Conservation (phyloP, 2,797 vertebrate genomes). For the Callimico goeldii region DNA sequence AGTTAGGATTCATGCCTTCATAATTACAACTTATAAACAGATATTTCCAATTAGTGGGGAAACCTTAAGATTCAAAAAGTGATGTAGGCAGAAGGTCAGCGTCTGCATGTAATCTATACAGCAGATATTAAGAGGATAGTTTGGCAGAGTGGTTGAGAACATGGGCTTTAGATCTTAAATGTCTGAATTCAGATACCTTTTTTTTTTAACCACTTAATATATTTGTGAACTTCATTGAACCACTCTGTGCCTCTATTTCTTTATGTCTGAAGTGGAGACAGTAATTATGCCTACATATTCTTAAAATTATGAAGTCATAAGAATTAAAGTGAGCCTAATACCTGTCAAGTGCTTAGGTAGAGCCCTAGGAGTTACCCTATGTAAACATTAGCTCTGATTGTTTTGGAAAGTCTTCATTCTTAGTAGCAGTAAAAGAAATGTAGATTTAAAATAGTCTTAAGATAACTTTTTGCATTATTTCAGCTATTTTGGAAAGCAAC, state of each 20-base stretch:
- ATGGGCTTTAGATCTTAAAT: neutral
- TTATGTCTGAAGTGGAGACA: neutral
- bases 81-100: neutral
- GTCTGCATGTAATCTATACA: neutral
- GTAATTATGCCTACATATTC: neutral
- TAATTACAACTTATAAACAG: neutral
- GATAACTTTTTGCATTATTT: neutral
- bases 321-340: neutral
- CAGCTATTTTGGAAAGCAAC: neutral
- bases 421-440: neutral
- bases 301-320: neutral
- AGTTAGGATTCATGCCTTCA: neutral
- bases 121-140: neutral
- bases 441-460: slow-evolving; percentile 20
- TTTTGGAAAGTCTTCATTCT: slow-evolving; percentile 46
- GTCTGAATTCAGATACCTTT: neutral
- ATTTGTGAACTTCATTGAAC: neutral
- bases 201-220: neutral
- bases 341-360: neutral
- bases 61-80: neutral
- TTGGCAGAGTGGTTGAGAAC: neutral
- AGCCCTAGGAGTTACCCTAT: neutral
- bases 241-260: neutral
- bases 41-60: neutral
- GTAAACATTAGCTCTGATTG: neutral